Evolutionary conservation across 2,888 invertebrate genomes (phyloP).

Genomic region (Ornithoptera alexandrae): DNA sequence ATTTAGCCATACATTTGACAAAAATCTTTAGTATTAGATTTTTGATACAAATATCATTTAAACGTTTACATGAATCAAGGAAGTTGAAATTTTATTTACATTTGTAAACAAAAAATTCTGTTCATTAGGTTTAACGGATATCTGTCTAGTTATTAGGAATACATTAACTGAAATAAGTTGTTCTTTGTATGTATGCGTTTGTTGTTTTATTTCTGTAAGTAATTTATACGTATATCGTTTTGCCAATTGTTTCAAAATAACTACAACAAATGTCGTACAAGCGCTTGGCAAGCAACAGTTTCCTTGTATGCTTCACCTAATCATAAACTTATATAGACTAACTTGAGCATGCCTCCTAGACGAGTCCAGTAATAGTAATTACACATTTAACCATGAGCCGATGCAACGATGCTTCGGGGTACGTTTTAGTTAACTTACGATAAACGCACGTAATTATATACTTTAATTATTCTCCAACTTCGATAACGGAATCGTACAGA

Average conservation of each 20-base stretch:
- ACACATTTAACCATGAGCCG: slow-evolving; percentile 3
- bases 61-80: too few species aligned
- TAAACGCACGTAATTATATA: slow-evolving; percentile 22
- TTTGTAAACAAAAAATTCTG: too few species aligned
- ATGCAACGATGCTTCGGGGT: neutral
- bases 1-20: too few species aligned
- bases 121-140: too few species aligned
- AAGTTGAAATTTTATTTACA: too few species aligned
- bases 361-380: slow-evolving; percentile 17
- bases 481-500: slow-evolving; percentile 10
- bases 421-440: slow-evolving; percentile 15
- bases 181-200: neutral
- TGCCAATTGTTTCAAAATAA: neutral
- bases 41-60: too few species aligned
- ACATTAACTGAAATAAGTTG: too few species aligned
- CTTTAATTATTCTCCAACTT: slow-evolving; percentile 17
- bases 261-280: neutral
- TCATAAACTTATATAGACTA: slow-evolving; percentile 5
- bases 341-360: neutral
- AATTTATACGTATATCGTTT: neutral
- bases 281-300: slow-evolving; percentile 15
- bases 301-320: slow-evolving; percentile 21
- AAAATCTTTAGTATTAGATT: too few species aligned
- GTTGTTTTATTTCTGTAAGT: neutral
- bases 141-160: too few species aligned